Evolutionary conservation across 2,888 invertebrate species (phyloP), one percentile per base, ranked within the genome.

Genomic region (Adineta ricciae): DNA sequence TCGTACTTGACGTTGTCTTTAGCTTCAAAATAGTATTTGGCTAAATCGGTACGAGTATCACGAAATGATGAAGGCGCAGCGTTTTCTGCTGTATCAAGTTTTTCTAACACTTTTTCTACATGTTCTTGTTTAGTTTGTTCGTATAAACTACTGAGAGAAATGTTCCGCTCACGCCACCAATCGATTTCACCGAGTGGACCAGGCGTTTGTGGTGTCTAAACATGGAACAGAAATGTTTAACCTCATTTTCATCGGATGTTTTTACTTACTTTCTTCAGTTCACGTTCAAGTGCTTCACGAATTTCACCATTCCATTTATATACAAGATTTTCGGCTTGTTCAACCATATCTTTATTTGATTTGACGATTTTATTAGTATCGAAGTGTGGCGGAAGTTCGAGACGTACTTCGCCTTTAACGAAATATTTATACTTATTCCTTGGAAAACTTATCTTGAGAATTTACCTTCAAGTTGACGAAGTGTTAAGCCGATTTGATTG

Each of bases 181-280:
- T 94, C 93, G 88, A 94, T 94, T 89, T 96, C 96, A 0, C 94
- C 93, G 85, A 96, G 92, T 0, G 96, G 95, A 0, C 94, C 94
- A 86, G 78, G 3, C n/a, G 78, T n/a, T 41, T 38, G 38, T 38
- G 78, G 78, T n/a, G n/a, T 41, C 78, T 78, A 41, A 21, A 38
- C 27, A 64, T 24, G 93, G 93, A 0, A 94, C 94, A 83, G 93
- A 92, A 0, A 93, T 92, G 86, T 92, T 72, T 84, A 11, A 46
- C 11, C 32, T 19, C 24, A 32, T 11, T 52, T 50, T 16, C 9
- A 11, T 46, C 5, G 19, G 36, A 56, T 36, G 84, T 84, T 49
- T 83, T 78, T 54, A 9, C 89, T 89, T 19, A 87, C 86, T 86
- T 89, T 90, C 87, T 89, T 89, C 85, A 89, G 87, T 86, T 89